Evolutionary conservation across 2,888 invertebrate species (phyloP), one percentile per base, ranked within the genome.

Genomic region (Pseudoips prasinana): DNA sequence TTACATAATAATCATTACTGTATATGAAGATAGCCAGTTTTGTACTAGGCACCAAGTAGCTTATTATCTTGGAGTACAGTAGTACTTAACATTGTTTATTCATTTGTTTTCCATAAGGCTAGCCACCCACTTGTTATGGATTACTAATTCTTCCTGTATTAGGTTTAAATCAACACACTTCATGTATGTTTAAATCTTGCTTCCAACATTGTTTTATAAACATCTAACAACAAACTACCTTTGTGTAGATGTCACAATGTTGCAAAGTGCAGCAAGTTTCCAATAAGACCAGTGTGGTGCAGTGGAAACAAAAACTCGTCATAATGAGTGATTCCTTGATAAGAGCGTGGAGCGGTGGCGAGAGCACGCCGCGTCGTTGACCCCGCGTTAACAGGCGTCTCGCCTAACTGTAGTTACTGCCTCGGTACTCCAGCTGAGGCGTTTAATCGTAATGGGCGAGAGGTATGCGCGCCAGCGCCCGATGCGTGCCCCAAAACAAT

Each of bases 401-500:
- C 49, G 31, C 14, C 31, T 58, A 58, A 58, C 58, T 58, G 58
- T 58, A 50, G 30, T 56, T 43, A 39, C 17, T 42, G 37, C 42
- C 31, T 54, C 32, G 52, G 33, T 52, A 48, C 40, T 48, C 34
- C 34, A 33, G 29, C 32, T 37, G 33, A 41, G 20, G 24, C 30
- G 27, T 36, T 39, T 44, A 39, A 40, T 33, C 25, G 32, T 29
- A 44, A 39, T 27, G 31, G 43, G 40, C 25, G 26, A 33, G 34
- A 36, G 22, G 40, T 32, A 25, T 37, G 29, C 8, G 14, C 22
- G 36, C 23, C 4, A 7, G 25, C 26, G 19, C 34, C 32, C 35
- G 45, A 45, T 47, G 50, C 39, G 35, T 33, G 39, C 36, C 30
- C 30, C 28, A 47, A 57, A 62, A 67, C 60, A 63, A 58, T 45